Evolutionary conservation across 2,797 vertebrate species (phyloP), one percentile per base, ranked within the genome.

Genomic region (Chaetophractus vellerosus): DNA sequence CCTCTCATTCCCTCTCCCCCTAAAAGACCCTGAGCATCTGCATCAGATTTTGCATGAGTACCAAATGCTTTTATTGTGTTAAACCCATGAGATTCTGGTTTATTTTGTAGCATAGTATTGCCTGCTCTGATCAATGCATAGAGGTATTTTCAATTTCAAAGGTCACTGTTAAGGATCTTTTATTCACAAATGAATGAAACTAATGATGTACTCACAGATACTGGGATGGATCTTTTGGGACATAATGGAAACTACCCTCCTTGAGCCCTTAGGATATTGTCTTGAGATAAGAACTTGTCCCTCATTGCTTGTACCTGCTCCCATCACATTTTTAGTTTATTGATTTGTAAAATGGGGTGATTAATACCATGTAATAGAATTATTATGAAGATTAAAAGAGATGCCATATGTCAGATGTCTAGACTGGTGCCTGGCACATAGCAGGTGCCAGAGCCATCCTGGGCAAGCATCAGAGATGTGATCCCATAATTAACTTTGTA

Each of bases 391-490:
- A 95, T 96, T 78, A 81, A 90, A 72, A 96, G 93, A 93, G 82
- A 86, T 86, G 69, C 95, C 92, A 93, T 97, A 97, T 96, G 88
- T 91, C 94, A 93, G 92, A 86, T 38, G 94, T 95, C 97, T 97
- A 97, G 96, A 95, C 69, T 68, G 52, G 88, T 2, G 50, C 94
- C 94, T 94, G 45, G 64, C 94, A 86, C 88, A 24, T 91, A 93
- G 52, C 81, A 91, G 45, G 75, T 55, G 82, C 95, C 95, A 97
- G 79, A 94, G 87, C 50, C 96, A 78, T 90, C 88, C 93, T 84
- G 92, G 94, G 97, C 94, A 90, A 96, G 59, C 50, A 92, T 93
- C 92, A 83, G 95, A 96, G 91, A 92, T 80, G 72, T 45, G 4
- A 90, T 88, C 92, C 85, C 94, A 83, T 95, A 93, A 96, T 96